These are phyloP conservation scores for Xanthia icteritia DNA, from an alignment of 2,888 invertebrate species.

Conservation along the genomic window DNA sequence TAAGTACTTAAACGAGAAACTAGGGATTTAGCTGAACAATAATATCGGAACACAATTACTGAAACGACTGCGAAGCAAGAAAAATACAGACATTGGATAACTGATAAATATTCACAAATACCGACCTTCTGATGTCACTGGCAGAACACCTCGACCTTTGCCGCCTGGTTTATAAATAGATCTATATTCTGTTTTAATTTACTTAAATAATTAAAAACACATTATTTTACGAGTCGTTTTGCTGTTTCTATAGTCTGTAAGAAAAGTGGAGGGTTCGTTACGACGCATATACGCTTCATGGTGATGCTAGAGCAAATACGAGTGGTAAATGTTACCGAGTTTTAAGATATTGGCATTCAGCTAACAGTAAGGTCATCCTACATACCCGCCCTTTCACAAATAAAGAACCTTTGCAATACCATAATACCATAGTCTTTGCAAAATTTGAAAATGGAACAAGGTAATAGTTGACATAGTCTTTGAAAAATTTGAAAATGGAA, in stretches of 20 bases:
- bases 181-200: slow-evolving; percentile 24
- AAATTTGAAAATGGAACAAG: not conserved
- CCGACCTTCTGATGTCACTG: slow-evolving; percentile 35
- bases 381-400: not conserved
- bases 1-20: no score
- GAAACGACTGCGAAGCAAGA: no score
- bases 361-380: not conserved
- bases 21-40: not conserved
- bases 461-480: no score
- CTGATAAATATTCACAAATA: slow-evolving; percentile 27
- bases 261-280: not conserved
- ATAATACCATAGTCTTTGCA: not conserved
- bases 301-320: not conserved
- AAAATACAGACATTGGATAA: not conserved
- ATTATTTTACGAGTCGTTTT: not conserved
- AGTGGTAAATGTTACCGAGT: not conserved
- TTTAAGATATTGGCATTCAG: not conserved
- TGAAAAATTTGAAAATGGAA: not conserved
- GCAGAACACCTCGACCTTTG: slow-evolving; percentile 48
- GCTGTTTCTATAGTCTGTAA: not conserved
- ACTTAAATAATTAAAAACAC: slow-evolving; percentile 6
- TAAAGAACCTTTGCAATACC: not conserved
- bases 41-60: not conserved
- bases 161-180: slow-evolving; percentile 10
- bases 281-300: not conserved